phyloP scores from a whole-genome alignment of 2,113 vertebrate species.

The Phaetusa simplex region DNA sequence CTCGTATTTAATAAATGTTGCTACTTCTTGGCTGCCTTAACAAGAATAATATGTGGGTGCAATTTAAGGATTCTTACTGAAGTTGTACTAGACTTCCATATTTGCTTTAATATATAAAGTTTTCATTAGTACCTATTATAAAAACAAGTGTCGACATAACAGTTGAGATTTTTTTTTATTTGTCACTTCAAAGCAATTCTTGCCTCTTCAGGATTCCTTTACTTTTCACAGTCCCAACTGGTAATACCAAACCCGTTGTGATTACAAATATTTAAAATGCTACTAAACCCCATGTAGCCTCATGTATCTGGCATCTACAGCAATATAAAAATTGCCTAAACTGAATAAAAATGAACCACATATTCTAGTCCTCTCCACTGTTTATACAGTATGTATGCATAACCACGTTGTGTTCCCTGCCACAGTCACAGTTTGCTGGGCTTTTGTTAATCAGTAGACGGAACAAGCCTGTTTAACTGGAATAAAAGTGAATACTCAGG shows the following conservation, averaged over 20 bases:
- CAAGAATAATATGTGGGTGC: background rate
- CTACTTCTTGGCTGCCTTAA: background rate
- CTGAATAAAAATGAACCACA: background rate
- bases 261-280: background rate
- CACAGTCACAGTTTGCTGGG: background rate
- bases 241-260: background rate
- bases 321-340: background rate
- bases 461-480: background rate
- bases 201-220: background rate
- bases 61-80: background rate
- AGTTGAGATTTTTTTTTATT: background rate
- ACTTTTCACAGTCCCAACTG: background rate
- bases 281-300: background rate
- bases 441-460: background rate
- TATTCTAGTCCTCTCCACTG: background rate
- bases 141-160: rapidly evolving
- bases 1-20: background rate
- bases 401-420: background rate
- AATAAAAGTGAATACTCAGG: background rate
- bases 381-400: background rate
- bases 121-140: background rate
- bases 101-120: background rate
- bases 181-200: background rate
- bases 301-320: background rate
- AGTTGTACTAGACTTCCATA: background rate